These are phyloP conservation scores for Sesia apiformis DNA, from an alignment of 2,888 invertebrate genomes.

Conservation along the genomic window DNA sequence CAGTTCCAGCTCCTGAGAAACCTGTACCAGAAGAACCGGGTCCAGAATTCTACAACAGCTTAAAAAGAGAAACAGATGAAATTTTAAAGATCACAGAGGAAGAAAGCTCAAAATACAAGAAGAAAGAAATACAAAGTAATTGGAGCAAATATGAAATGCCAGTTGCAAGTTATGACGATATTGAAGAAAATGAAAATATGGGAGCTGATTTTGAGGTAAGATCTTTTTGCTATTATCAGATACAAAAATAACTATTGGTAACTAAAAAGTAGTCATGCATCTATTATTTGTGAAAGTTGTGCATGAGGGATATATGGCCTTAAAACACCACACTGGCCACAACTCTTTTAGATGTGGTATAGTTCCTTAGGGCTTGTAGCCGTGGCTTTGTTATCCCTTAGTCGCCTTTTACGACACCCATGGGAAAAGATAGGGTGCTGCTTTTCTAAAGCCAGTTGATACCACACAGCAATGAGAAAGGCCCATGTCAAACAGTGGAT, in stretches of 20 bases:
- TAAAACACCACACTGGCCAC: too few relatives aligned
- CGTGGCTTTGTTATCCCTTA: too few relatives aligned
- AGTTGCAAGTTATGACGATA: conserved; percentile 58
- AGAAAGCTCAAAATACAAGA: conserved; percentile 56
- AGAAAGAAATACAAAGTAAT: conserved; percentile 66
- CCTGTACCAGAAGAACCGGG: conserved; percentile 44
- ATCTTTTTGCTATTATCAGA: neutral
- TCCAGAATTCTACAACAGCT: conserved; percentile 52
- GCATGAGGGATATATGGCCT: neutral
- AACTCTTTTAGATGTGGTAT: too few relatives aligned
- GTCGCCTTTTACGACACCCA: too few relatives aligned
- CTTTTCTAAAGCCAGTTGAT: too few relatives aligned
- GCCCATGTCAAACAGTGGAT: too few relatives aligned
- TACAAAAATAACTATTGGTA: too few relatives aligned
- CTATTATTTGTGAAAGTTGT: neutral
- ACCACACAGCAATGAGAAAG: too few relatives aligned
- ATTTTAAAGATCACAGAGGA: conserved; percentile 63
- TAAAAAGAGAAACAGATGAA: conserved; percentile 62
- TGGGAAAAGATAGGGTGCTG: too few relatives aligned
- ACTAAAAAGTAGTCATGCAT: too few relatives aligned
- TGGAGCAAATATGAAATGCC: conserved; percentile 69
- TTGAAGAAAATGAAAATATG: conserved; percentile 53
- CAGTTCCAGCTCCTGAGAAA: conserved; percentile 37
- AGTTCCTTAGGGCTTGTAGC: too few relatives aligned
- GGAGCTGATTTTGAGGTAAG: conserved; percentile 68